These are phyloP conservation scores for Pammene aurita DNA, from an alignment of 2,888 invertebrate genomes.

Conservation along the genomic window DNA sequence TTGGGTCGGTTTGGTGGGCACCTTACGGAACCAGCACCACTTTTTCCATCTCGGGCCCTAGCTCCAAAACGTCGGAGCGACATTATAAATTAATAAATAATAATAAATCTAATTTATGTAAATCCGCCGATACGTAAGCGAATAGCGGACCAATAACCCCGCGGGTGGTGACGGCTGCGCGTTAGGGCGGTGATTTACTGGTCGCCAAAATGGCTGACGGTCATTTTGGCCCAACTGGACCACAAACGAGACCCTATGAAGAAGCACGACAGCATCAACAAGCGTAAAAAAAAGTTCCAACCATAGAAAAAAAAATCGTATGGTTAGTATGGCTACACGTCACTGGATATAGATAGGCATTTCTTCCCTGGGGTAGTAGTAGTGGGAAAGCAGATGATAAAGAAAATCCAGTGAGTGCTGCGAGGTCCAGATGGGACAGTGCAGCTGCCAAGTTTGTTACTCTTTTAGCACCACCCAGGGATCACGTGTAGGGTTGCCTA, in stretches of 20 bases:
- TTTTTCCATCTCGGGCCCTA: neutral
- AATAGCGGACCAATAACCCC: slow-evolving; percentile 61
- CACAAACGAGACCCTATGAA: neutral
- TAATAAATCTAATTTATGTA: slow-evolving; percentile 55
- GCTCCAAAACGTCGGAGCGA: slow-evolving; percentile 50
- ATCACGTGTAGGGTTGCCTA: too few relatives aligned
- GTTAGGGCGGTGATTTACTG: slow-evolving; percentile 26
- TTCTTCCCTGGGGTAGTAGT: too few relatives aligned
- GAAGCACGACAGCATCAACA: neutral
- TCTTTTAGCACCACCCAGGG: too few relatives aligned
- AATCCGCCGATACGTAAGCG: slow-evolving; percentile 61
- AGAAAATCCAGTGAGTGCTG: too few relatives aligned
- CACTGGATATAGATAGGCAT: too few relatives aligned
- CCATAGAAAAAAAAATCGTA: neutral
- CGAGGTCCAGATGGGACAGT: too few relatives aligned
- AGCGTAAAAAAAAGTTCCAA: neutral
- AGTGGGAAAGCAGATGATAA: too few relatives aligned
- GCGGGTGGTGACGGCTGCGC: slow-evolving; percentile 46
- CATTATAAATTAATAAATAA: slow-evolving; percentile 53
- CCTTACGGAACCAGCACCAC: slow-evolving; percentile 11
- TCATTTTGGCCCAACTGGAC: neutral
- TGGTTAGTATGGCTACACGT: too few relatives aligned
- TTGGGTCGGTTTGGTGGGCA: too few relatives aligned
- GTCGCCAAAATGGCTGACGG: slow-evolving; percentile 28
- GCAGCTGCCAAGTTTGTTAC: too few relatives aligned